These are phyloP conservation scores for Mellilla xanthometata DNA, from an alignment of 2,888 invertebrate species.

Conservation along the genomic window DNA sequence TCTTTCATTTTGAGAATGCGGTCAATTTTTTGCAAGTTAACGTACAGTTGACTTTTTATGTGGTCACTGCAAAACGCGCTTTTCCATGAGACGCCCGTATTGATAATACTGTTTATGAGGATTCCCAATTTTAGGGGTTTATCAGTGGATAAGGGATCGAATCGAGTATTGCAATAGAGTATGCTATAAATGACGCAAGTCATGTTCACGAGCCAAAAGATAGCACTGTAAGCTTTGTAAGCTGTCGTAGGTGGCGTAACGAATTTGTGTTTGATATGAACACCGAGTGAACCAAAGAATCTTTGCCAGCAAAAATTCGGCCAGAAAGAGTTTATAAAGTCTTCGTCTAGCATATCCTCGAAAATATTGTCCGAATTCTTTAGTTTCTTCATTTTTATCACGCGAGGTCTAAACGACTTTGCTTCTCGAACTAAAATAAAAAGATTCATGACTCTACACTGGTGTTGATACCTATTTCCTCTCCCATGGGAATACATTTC, in stretches of 20 bases:
- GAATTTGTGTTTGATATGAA: slow-evolving; percentile 50
- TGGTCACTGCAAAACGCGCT: slow-evolving; percentile 36
- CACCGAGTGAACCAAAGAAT: slow-evolving; percentile 48
- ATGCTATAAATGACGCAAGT: slow-evolving; percentile 32
- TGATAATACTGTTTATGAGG: slow-evolving; percentile 36
- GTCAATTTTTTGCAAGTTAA: slow-evolving; percentile 60
- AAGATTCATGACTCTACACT: too few species aligned
- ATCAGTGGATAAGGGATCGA: slow-evolving; percentile 34
- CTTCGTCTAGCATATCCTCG: slow-evolving; percentile 53
- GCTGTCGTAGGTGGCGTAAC: slow-evolving; percentile 42
- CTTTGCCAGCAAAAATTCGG: slow-evolving; percentile 43
- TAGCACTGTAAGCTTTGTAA: slow-evolving; percentile 42
- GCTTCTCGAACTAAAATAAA: slow-evolving; percentile 1
- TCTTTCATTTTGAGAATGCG: slow-evolving; percentile 42
- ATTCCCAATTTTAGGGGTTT: slow-evolving; percentile 42
- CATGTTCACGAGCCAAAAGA: slow-evolving; percentile 41
- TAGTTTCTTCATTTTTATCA: slow-evolving; percentile 15
- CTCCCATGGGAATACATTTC: slow-evolving; percentile 1
- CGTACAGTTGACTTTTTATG: slow-evolving; percentile 46
- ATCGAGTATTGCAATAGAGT: slow-evolving; percentile 33
- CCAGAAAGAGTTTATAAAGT: slow-evolving; percentile 50
- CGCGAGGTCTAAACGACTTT: background rate
- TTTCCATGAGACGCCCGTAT: slow-evolving; percentile 36
- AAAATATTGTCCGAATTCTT: slow-evolving; percentile 24
- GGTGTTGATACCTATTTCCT: too few species aligned